Percentiles rank a stretch among this genome's conserved stretches.
These are phyloP conservation scores for Apodemus agrarius DNA, from an alignment of 2,797 vertebrate genomes.

Conservation along the genomic window DNA sequence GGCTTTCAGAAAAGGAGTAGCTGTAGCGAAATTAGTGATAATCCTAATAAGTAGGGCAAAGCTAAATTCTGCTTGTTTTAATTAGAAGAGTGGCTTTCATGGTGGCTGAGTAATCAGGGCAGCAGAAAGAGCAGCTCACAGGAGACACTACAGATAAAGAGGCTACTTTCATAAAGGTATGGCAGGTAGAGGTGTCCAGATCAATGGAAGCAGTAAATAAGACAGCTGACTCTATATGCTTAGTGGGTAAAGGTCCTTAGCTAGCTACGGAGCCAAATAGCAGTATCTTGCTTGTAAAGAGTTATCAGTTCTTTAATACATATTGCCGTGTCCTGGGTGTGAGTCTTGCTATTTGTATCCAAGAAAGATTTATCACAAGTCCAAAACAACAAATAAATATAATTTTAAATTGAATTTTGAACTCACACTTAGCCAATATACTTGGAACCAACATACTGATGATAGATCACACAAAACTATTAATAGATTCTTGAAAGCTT, in stretches of 20 bases:
- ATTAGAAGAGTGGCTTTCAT: neutral
- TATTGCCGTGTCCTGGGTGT: neutral
- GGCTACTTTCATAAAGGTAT: neutral
- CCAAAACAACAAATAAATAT: neutral
- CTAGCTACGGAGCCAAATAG: conserved; percentile 15
- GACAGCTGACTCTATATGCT: neutral
- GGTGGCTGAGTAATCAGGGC: neutral
- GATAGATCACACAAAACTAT: neutral
- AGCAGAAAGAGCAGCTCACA: neutral
- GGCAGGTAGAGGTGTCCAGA: neutral
- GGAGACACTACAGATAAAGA: neutral
- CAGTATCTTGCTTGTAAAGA: conserved; percentile 39
- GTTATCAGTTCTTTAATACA: neutral
- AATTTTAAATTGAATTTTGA: neutral
- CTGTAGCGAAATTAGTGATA: conserved; percentile 54
- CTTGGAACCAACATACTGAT: conserved; percentile 8
- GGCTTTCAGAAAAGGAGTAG: conserved; percentile 39
- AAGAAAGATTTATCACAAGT: neutral
- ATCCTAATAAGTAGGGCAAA: neutral
- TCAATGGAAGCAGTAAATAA: neutral
- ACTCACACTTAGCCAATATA: neutral
- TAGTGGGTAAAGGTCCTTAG: neutral
- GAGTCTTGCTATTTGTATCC: neutral
- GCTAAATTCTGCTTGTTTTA: conserved; percentile 9
- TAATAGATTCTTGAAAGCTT: neutral